Conservation (phyloP, 2,797 vertebrate species). For the Rhincodon typus region DNA sequence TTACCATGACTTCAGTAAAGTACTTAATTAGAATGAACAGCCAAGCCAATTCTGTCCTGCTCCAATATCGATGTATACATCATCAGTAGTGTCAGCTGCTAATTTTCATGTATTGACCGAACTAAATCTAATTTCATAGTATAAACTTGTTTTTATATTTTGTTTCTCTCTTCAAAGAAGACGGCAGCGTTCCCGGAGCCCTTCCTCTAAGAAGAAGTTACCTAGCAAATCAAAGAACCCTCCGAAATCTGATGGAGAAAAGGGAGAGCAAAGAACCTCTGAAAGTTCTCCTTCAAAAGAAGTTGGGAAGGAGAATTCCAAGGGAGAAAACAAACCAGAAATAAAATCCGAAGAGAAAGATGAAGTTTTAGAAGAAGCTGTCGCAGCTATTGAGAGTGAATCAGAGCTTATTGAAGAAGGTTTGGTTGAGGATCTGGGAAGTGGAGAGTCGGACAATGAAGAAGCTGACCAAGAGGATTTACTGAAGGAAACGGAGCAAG, state of each 20-base stretch:
- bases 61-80: neutral
- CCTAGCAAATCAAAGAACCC: constrained; percentile 5
- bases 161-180: neutral
- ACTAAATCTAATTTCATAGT: neutral
- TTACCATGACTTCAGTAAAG: neutral
- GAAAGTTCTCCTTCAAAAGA: constrained; percentile 23
- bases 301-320: neutral
- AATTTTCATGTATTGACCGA: neutral
- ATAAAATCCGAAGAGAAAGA: constrained; percentile 16
- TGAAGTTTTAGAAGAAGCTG: neutral
- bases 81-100: neutral
- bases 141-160: neutral
- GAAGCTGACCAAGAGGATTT: constrained; percentile 59
- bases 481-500: neutral
- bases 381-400: constrained; percentile 27
- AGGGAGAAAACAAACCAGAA: neutral
- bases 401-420: constrained; percentile 53
- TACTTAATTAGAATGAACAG: neutral
- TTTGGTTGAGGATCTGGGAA: constrained; percentile 62
- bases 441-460: constrained; percentile 63
- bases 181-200: constrained; percentile 26
- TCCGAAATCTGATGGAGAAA: constrained; percentile 33
- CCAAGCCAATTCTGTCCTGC: neutral
- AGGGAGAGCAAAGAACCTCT: constrained; percentile 28
- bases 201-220: constrained; percentile 17